Evolutionary conservation across 2,888 invertebrate genomes (phyloP).

Genomic region (Margaritifera margaritifera): DNA sequence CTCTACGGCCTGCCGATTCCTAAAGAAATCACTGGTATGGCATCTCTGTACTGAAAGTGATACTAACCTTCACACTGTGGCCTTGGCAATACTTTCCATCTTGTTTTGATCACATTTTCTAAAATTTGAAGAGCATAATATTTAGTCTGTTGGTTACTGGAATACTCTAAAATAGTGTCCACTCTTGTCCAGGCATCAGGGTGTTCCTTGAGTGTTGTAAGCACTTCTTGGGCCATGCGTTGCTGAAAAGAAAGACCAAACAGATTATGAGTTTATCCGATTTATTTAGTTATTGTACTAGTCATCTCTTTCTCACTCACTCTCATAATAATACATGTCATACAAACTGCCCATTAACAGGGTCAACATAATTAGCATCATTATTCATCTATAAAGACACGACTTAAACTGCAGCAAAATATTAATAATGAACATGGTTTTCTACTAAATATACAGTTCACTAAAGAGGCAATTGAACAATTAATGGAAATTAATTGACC

Average conservation of each 20-base stretch:
- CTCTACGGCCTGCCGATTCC: too few relatives aligned
- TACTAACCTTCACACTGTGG: constrained; percentile 91
- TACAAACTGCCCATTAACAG: too few relatives aligned
- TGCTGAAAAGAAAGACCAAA: constrained; percentile 59
- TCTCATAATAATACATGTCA: too few relatives aligned
- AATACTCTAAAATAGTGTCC: constrained; percentile 98
- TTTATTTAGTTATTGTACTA: neutral
- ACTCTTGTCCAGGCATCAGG: constrained; percentile 99
- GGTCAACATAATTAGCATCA: too few relatives aligned
- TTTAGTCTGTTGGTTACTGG: constrained; percentile 96
- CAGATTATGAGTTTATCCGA: neutral
- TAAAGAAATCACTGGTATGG: too few relatives aligned
- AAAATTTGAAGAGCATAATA: constrained; percentile 99
- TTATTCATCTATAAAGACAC: too few relatives aligned
- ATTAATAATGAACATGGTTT: too few relatives aligned
- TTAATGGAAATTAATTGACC: too few relatives aligned
- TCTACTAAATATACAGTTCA: too few relatives aligned
- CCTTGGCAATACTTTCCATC: constrained; percentile 98
- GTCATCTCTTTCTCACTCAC: neutral
- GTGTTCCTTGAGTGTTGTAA: constrained; percentile 96
- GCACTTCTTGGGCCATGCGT: constrained; percentile 90
- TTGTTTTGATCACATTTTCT: constrained; percentile 98
- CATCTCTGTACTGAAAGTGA: neutral
- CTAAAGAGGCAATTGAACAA: too few relatives aligned
- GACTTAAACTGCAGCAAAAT: too few relatives aligned